Conservation (phyloP, 2,888 invertebrate genomes). For the Agrotis segetum region DNA sequence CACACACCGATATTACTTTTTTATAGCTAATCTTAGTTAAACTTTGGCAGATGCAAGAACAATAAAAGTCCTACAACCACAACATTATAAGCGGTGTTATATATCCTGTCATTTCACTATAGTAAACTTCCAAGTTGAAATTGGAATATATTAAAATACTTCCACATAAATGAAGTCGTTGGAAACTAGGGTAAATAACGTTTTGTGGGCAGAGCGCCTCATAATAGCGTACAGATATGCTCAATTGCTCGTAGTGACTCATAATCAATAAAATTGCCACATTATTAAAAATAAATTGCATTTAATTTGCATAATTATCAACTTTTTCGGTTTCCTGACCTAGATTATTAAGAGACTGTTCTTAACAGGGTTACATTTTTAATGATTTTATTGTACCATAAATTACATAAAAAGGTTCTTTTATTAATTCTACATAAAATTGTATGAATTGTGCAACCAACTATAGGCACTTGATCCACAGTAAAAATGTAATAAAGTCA, state of each 20-base stretch:
- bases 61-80: neutral
- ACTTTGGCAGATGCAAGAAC: constrained; percentile 44
- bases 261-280: neutral
- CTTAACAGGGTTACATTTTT: constrained; percentile 23
- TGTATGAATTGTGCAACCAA: neutral
- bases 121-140: constrained; percentile 16
- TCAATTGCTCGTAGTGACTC: constrained; percentile 13
- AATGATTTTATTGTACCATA: constrained; percentile 15
- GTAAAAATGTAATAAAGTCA: neutral
- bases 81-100: constrained; percentile 22
- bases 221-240: constrained; percentile 33
- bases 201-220: constrained; percentile 38
- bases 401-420: constrained; percentile 1
- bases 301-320: constrained; percentile 21
- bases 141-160: constrained; percentile 47
- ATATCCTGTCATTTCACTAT: constrained; percentile 10
- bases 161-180: constrained; percentile 28
- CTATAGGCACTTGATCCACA: neutral
- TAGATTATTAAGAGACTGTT: constrained; percentile 19
- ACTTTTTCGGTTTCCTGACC: constrained; percentile 20
- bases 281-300: constrained; percentile 25
- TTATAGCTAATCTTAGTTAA: constrained; percentile 24
- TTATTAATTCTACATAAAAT: neutral
- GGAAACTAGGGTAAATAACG: constrained; percentile 37
- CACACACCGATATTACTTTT: constrained; percentile 36